Conservation (phyloP, 2,797 vertebrate species). For the Vultur gryphus region DNA sequence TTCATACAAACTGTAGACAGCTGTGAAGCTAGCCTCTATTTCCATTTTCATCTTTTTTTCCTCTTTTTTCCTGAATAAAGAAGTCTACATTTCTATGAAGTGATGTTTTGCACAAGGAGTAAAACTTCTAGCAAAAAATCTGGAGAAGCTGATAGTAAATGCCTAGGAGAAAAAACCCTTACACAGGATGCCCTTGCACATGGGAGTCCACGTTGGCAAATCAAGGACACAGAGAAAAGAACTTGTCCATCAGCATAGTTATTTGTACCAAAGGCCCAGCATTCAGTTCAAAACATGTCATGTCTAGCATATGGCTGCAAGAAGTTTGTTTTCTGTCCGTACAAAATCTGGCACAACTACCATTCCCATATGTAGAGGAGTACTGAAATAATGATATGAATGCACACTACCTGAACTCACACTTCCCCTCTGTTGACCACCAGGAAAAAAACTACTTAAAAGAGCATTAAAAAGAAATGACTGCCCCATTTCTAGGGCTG, state of each 20-base stretch:
- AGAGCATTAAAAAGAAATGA: neutral
- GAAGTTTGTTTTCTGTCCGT: neutral
- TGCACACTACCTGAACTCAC: neutral
- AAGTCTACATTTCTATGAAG: neutral
- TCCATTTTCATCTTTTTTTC: fast-evolving
- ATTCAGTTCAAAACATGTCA: neutral
- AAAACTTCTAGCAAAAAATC: neutral
- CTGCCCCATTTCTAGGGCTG: neutral
- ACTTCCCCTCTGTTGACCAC: neutral
- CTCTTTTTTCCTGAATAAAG: neutral
- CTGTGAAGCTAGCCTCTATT: neutral
- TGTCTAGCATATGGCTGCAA: neutral
- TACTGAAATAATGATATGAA: neutral
- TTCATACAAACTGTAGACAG: neutral
- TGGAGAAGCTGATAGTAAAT: neutral
- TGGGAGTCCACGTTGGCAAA: neutral
- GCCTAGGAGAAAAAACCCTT: neutral
- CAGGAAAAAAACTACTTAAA: neutral
- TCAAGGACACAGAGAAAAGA: neutral
- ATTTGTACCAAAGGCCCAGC: neutral
- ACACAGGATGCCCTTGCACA: neutral
- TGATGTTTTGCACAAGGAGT: neutral
- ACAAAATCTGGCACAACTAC: neutral
- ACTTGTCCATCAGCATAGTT: fast-evolving
- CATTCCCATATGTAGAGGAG: neutral